A percentile compares a stretch with the other conserved stretches of the same genome.
Conservation (phyloP, 2,113 vertebrate genomes). For the Otolemur garnettii region DNA sequence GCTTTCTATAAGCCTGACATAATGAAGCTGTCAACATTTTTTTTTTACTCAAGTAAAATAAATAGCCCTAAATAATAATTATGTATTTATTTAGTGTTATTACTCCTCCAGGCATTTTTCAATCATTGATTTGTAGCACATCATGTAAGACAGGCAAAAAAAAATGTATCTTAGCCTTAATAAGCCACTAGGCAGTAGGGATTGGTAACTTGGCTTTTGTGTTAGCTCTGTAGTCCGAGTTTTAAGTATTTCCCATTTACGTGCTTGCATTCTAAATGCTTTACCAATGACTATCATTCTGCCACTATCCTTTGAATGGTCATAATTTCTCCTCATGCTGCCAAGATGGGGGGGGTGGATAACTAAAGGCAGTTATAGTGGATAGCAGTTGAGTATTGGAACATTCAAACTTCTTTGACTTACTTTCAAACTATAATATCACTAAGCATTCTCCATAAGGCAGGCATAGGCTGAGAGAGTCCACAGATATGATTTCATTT, state of each 20-base stretch:
- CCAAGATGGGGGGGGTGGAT: neutral
- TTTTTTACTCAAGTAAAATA: constrained; percentile 70
- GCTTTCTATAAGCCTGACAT: constrained; percentile 61
- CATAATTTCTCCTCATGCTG: neutral
- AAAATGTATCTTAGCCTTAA: neutral
- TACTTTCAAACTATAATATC: neutral
- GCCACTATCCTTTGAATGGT: neutral
- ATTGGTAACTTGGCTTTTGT: neutral
- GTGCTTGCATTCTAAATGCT: neutral
- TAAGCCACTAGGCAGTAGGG: neutral
- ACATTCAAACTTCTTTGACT: neutral
- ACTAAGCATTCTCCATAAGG: neutral
- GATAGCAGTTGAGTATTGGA: neutral
- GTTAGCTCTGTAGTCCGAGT: neutral
- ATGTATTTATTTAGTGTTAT: constrained; percentile 79
- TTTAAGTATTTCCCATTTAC: neutral
- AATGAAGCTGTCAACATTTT: constrained; percentile 73
- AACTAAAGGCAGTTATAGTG: neutral
- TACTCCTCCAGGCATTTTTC: constrained; percentile 70
- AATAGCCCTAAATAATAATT: constrained; percentile 72
- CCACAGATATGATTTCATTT: neutral
- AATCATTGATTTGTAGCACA: constrained; percentile 65
- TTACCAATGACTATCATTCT: neutral
- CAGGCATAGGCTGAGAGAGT: neutral
- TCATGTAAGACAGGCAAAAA: constrained; percentile 10